These are phyloP conservation scores for Haliclona indistincta DNA, from an alignment of 37 sponge, comb jelly and placozoan species.

Conservation along the genomic window DNA sequence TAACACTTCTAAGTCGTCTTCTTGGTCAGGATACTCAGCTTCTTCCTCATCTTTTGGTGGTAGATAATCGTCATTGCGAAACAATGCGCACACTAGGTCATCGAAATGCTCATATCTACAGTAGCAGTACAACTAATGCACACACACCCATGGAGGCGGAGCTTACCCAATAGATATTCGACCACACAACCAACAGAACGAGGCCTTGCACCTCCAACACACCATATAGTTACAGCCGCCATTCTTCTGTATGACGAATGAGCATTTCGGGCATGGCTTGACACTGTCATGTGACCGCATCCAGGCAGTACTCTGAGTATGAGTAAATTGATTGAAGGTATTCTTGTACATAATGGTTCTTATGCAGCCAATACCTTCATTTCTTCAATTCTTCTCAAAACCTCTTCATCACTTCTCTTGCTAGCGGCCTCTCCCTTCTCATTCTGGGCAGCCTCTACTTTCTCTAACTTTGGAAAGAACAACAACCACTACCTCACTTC, in stretches of 20 bases:
- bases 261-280: constrained; percentile 53
- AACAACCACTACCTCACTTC: background rate
- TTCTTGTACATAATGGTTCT: background rate
- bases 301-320: constrained; percentile 48
- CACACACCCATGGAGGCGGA: too few species aligned
- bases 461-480: background rate
- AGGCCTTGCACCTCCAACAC: constrained; percentile 33
- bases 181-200: constrained; percentile 74
- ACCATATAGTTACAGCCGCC: constrained; percentile 80
- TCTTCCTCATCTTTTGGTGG: constrained; percentile 33
- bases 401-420: constrained; percentile 23
- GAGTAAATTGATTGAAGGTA: background rate
- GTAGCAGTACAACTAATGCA: background rate
- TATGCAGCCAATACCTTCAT: constrained; percentile 16
- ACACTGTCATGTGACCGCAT: constrained; percentile 36
- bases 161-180: constrained; percentile 52
- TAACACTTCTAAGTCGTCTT: constrained; percentile 16
- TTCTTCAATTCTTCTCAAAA: constrained; percentile 44
- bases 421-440: background rate
- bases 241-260: constrained; percentile 48
- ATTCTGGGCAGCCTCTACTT: background rate
- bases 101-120: constrained; percentile 63
- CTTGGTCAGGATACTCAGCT: constrained; percentile 1
- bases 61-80: constrained; percentile 56
- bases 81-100: constrained; percentile 31